Percentiles rank a stretch among this genome's conserved stretches.
phyloP scores from a whole-genome alignment of 2,888 invertebrate genomes.

The Aphodius granarius region DNA sequence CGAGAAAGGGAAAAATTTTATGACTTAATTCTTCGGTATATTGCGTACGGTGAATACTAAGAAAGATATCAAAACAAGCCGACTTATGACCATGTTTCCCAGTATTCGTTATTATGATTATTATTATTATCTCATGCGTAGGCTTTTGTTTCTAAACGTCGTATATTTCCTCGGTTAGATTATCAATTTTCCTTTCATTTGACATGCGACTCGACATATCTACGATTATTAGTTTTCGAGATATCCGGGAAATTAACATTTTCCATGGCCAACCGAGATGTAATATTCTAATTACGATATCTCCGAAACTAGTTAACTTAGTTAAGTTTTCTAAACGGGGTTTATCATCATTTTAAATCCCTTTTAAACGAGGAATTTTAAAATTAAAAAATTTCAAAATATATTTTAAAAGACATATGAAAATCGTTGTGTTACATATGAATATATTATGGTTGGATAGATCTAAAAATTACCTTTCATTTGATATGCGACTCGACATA shows the following conservation, averaged over 20 bases:
- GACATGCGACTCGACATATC: not conserved
- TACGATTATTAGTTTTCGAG: not conserved
- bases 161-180: not conserved
- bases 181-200: not conserved
- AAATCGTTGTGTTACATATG: too few species aligned
- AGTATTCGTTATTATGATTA: not conserved
- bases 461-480: too few species aligned
- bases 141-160: not conserved
- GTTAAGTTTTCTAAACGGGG: not conserved
- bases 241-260: not conserved
- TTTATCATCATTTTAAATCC: not conserved
- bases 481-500: too few species aligned
- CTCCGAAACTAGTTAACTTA: not conserved
- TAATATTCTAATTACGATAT: not conserved
- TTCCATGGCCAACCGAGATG: not conserved
- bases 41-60: not conserved
- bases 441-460: too few species aligned
- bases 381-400: too few species aligned
- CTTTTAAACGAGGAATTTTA: too few species aligned
- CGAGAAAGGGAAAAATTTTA: not conserved
- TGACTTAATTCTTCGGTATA: constrained; percentile 8
- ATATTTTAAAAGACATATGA: too few species aligned
- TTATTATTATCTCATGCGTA: not conserved
- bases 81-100: not conserved
- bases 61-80: not conserved